A percentile compares a stretch with the other conserved stretches of the same genome.
These are phyloP conservation scores for Aethes cnicana DNA, from an alignment of 2,888 invertebrate genomes.

Conservation along the genomic window DNA sequence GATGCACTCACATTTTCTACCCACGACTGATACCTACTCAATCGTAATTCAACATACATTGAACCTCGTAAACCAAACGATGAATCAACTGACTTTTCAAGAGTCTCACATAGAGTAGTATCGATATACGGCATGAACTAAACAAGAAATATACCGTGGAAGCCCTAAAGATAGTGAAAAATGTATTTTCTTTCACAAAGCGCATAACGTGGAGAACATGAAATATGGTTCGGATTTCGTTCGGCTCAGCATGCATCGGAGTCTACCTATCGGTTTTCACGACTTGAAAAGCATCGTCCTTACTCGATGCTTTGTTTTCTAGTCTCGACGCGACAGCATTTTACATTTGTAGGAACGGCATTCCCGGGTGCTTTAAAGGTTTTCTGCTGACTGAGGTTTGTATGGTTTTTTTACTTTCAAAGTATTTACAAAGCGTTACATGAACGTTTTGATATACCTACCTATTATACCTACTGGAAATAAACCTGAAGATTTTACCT, in stretches of 20 bases:
- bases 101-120: conserved; percentile 33
- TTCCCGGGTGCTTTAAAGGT: conserved; percentile 11
- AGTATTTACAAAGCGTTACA: no score
- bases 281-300: conserved; percentile 69
- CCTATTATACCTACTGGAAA: no score
- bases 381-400: background rate
- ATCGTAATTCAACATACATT: background rate
- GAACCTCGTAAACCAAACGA: background rate
- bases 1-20: conserved; percentile 51
- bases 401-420: background rate
- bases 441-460: no score
- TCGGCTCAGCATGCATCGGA: conserved; percentile 72
- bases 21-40: conserved; percentile 36
- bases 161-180: conserved; percentile 76
- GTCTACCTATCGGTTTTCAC: conserved; percentile 71
- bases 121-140: conserved; percentile 48
- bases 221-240: conserved; percentile 77
- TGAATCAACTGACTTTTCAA: background rate
- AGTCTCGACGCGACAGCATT: conserved; percentile 38
- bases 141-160: conserved; percentile 40
- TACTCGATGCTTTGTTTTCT: conserved; percentile 69
- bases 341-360: conserved; percentile 10
- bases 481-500: no score
- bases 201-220: conserved; percentile 77
- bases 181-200: conserved; percentile 80